Conservation (phyloP, 2,888 invertebrate species). For the Eilema griseolum region DNA sequence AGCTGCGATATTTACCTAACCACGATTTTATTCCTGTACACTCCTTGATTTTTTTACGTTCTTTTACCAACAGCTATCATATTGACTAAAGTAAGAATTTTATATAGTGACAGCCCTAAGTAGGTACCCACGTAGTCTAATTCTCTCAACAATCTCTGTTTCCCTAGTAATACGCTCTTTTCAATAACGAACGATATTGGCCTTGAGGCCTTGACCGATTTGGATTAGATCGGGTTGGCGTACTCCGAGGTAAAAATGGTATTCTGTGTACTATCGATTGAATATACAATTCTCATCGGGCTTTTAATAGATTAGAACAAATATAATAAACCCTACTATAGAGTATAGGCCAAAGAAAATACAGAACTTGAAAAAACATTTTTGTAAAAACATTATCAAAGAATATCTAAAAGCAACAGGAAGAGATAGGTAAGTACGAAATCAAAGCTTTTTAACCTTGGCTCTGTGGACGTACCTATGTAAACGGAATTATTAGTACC, state of each 20-base stretch:
- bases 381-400: background rate
- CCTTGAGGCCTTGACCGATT: conserved; percentile 55
- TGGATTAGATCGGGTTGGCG: conserved; percentile 39
- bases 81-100: background rate
- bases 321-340: background rate
- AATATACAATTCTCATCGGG: background rate
- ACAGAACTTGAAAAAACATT: background rate
- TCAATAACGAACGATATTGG: conserved; percentile 34
- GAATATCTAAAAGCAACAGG: background rate
- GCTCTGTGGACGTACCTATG: background rate
- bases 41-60: too few relatives aligned
- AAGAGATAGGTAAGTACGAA: background rate
- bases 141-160: conserved; percentile 43
- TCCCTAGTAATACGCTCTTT: conserved; percentile 35
- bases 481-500: background rate
- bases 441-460: conserved; percentile 6
- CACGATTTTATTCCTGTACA: too few relatives aligned
- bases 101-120: conserved; percentile 40
- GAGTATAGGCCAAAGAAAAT: background rate
- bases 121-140: conserved; percentile 24
- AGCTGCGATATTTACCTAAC: too few relatives aligned
- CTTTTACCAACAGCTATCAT: background rate
- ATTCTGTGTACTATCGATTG: background rate
- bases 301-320: background rate
- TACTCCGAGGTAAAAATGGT: conserved; percentile 22